These are phyloP conservation scores for Ctenochaetus hawaiiensis DNA, from an alignment of 2,797 vertebrate genomes.

Conservation along the genomic window DNA sequence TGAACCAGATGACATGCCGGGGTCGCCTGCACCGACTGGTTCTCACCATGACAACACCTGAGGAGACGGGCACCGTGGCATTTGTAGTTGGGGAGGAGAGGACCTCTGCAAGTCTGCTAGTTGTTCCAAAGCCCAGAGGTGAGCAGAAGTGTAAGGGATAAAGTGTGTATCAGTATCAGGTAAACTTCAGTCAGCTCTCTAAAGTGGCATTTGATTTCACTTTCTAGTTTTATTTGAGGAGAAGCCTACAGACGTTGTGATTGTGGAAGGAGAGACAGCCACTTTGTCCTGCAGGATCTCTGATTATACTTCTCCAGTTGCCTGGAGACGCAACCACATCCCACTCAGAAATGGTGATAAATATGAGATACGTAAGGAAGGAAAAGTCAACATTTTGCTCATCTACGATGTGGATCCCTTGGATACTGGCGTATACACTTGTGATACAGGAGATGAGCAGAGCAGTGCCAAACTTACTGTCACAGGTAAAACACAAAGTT, in stretches of 20 bases:
- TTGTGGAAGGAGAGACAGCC: constrained; percentile 82
- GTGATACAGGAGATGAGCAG: constrained; percentile 87
- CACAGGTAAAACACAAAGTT: constrained; percentile 49
- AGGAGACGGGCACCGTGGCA: constrained; percentile 87
- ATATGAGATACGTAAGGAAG: constrained; percentile 81
- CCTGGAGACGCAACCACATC: constrained; percentile 81
- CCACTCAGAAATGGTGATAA: constrained; percentile 77
- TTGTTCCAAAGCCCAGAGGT: constrained; percentile 87
- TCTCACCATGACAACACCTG: constrained; percentile 83
- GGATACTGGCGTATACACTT: constrained; percentile 90
- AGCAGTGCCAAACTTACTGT: constrained; percentile 85
- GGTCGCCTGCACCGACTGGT: constrained; percentile 84
- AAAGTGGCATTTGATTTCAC: constrained; percentile 19
- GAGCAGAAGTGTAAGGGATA: constrained; percentile 7
- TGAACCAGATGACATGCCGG: constrained; percentile 88
- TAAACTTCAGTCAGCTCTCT: neutral
- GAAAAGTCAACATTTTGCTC: constrained; percentile 79
- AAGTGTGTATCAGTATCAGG: neutral
- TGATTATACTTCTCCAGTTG: constrained; percentile 73
- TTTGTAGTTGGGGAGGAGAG: constrained; percentile 87
- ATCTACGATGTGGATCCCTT: constrained; percentile 79
- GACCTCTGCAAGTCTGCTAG: constrained; percentile 84
- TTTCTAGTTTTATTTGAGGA: constrained; percentile 83
- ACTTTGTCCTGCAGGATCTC: constrained; percentile 80
- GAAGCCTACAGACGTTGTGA: constrained; percentile 72